These are phyloP conservation scores for Taurulus bubalis DNA, from an alignment of 2,113 vertebrate genomes.

Conservation along the genomic window DNA sequence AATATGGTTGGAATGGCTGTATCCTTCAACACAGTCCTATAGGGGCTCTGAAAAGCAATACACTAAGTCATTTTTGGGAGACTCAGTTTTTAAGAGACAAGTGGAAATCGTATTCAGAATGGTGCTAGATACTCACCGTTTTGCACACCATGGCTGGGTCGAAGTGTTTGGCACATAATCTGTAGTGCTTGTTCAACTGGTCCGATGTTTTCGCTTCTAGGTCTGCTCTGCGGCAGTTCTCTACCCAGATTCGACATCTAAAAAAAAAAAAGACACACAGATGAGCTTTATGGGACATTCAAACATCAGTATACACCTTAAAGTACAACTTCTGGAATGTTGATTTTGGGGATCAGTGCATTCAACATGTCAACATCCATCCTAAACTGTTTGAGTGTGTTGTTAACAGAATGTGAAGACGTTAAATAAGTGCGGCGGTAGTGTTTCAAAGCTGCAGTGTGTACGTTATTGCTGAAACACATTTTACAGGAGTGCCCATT, in stretches of 20 bases:
- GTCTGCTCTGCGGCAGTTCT: conserved; percentile 94
- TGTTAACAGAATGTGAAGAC: background rate
- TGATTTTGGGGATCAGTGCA: background rate
- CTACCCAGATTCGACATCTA: conserved; percentile 95
- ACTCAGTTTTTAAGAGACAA: background rate
- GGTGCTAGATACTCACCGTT: conserved; percentile 86
- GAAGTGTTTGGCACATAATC: conserved; percentile 95
- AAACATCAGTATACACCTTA: background rate
- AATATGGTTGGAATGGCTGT: conserved; percentile 96
- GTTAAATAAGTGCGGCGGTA: background rate
- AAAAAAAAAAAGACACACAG: conserved; percentile 32
- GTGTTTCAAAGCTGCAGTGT: too few species aligned
- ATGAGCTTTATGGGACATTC: background rate
- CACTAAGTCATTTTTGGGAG: background rate
- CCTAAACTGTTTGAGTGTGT: background rate
- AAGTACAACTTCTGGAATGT: too few species aligned
- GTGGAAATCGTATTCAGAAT: background rate
- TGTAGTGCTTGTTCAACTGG: conserved; percentile 95
- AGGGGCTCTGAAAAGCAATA: conserved; percentile 89
- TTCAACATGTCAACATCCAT: background rate
- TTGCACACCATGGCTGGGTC: conserved; percentile 95
- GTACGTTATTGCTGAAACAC: background rate
- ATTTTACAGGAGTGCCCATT: too few species aligned
- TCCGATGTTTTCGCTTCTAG: conserved; percentile 95
- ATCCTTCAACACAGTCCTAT: conserved; percentile 94